Percentiles rank a stretch among this genome's conserved stretches.
Conservation (phyloP, 2,797 vertebrate genomes). For the Todus mexicanus region DNA sequence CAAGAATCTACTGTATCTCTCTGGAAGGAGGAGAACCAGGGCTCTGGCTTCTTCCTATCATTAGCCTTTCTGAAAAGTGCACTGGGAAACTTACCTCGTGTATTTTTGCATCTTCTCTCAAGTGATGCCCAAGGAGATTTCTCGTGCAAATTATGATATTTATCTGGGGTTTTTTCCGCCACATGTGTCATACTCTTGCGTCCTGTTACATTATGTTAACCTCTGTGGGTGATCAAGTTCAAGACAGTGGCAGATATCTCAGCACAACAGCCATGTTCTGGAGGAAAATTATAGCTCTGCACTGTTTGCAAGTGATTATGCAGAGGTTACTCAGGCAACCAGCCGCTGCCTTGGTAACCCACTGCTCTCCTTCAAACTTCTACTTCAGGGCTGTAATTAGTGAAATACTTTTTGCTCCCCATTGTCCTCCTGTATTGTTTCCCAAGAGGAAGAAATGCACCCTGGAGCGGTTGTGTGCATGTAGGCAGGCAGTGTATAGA, state of each 20-base stretch:
- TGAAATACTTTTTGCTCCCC: constrained; percentile 29
- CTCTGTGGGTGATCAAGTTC: constrained; percentile 21
- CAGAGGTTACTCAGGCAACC: constrained; percentile 59
- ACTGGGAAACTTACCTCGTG: background rate
- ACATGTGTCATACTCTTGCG: background rate
- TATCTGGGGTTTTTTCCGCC: background rate
- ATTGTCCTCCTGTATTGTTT: constrained; percentile 22
- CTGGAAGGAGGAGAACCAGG: background rate
- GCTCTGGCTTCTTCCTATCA: background rate
- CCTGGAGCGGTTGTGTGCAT: background rate
- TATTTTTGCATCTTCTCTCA: background rate
- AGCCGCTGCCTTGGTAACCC: constrained; percentile 39
- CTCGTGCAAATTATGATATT: background rate
- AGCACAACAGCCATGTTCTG: constrained; percentile 7
- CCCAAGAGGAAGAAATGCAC: background rate
- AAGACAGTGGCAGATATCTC: background rate
- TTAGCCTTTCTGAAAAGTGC: background rate
- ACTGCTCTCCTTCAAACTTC: constrained; percentile 15
- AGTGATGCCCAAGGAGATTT: constrained; percentile 1
- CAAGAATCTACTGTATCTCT: background rate
- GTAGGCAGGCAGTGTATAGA: background rate
- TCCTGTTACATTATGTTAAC: background rate
- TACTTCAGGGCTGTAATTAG: constrained; percentile 30
- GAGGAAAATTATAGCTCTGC: constrained; percentile 46
- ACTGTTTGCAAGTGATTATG: constrained; percentile 16